Base-by-base conservation (phyloP, 2,797 vertebrate genomes). In the Tenualosa ilisha region DNA sequence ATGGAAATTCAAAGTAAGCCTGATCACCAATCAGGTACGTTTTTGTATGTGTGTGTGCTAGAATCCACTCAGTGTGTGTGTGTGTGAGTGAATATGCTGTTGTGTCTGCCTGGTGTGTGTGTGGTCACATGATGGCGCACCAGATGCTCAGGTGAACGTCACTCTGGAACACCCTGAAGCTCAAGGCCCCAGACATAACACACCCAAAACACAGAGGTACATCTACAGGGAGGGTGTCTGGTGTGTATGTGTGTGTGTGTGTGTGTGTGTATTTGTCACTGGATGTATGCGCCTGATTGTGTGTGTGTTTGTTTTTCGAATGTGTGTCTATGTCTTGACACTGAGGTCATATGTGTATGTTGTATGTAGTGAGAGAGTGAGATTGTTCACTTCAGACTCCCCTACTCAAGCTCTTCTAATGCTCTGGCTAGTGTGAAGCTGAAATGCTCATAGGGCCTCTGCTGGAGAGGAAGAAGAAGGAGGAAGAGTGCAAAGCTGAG, bases 91-190 rank as follows among this genome's bases (percentile, higher is more conserved):
- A 1, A n/a, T 3, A 26, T 13, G 75, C 15, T 20, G 17, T 15
- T 75, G 68, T 54, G 24, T 43, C 72, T 54, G 24, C n/a, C 72
- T 24, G 53, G 51, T 7, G 72, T 81, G 75, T 9, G 46, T 59
- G 75, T 40, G 51, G 24, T 26, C 24, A 54, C 50, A 12, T 24
- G 59, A 86, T 68, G 40, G 49, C 81, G 81, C 68, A 81, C 68
- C 84, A 54, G 88, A 82, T 81, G 79, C 87, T 81, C 87, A 88
- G 3, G 75, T 86, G 85, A 85, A 87, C 87, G 88, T 90, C 89
- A 90, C 86, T 86, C 81, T 86, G 89, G 84, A 86, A 50, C 84
- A 72, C 82, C 22, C 84, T 83, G 82, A 84, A 82, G 82, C 85
- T 79, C 83, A 81, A 26, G 2, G 83, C 75, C 61, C 65, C 54